Conservation (phyloP, 2,113 vertebrate species). For the Aldabrachelys gigantea region DNA sequence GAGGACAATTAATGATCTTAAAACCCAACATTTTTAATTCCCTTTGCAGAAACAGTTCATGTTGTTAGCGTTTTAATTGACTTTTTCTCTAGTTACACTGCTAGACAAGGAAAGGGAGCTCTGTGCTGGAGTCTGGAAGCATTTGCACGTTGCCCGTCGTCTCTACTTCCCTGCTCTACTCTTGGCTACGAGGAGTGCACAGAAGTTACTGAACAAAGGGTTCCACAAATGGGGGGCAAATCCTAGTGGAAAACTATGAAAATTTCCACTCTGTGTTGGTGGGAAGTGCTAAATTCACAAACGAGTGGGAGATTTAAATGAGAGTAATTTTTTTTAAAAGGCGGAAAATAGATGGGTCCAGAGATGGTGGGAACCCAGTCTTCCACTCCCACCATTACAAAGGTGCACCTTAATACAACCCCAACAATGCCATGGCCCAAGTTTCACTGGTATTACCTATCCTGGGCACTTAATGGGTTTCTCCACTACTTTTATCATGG, state of each 20-base stretch:
- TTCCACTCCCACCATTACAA: conserved; percentile 8
- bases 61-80: conserved; percentile 24
- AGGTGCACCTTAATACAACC: conserved; percentile 7
- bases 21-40: conserved; percentile 68
- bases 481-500: background rate
- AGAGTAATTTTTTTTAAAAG: background rate
- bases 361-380: conserved; percentile 2
- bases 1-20: conserved; percentile 60
- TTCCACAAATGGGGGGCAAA: background rate
- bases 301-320: conserved; percentile 5
- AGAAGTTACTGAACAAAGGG: background rate
- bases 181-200: background rate
- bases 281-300: background rate
- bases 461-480: background rate
- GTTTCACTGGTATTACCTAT: background rate
- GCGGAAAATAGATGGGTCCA: background rate
- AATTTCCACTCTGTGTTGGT: background rate
- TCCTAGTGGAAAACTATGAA: background rate
- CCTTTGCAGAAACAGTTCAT: conserved; percentile 47
- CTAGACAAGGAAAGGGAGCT: background rate
- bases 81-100: background rate
- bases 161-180: background rate
- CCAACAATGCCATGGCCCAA: background rate
- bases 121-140: background rate
- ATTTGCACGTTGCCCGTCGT: background rate